A percentile compares a stretch with the other conserved stretches of the same genome.
phyloP scores from a whole-genome alignment of 1,140 invertebrate species.

The Sarcophaga peregrina region DNA sequence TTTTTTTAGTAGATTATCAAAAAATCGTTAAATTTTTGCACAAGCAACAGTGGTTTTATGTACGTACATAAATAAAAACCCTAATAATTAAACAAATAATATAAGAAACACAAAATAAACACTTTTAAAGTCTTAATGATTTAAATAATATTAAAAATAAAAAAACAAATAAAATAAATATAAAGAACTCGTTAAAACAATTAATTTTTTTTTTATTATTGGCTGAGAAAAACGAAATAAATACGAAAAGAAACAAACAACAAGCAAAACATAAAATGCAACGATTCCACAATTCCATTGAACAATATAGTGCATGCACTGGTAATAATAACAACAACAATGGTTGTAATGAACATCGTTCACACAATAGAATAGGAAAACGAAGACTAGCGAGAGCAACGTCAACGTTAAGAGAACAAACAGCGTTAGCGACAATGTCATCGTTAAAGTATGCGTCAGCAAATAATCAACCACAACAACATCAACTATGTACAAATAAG shows the following conservation, averaged over 20 bases:
- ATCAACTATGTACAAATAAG: neutral
- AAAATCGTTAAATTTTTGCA: too few relatives aligned
- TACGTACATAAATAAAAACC: neutral
- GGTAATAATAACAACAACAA: neutral
- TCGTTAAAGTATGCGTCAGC: conserved; percentile 34
- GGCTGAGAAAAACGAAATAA: neutral
- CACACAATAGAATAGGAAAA: conserved; percentile 49
- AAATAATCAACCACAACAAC: conserved; percentile 7
- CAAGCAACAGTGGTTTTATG: neutral
- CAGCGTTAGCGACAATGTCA: conserved; percentile 34
- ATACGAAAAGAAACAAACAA: neutral
- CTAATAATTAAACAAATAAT: conserved; percentile 1
- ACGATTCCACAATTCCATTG: too few relatives aligned
- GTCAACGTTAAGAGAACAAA: conserved; percentile 46
- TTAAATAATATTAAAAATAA: neutral
- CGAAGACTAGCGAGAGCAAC: conserved; percentile 34
- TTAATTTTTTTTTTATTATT: neutral
- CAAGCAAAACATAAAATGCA: conserved; percentile 2
- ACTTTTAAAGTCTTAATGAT: conserved; percentile 15
- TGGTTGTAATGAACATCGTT: conserved; percentile 46
- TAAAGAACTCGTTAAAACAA: conserved; percentile 14
- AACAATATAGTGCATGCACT: neutral
- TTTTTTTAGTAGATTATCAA: neutral
- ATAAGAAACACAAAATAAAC: neutral
- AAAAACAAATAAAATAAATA: neutral